A percentile compares a stretch with the other conserved stretches of the same genome.
phyloP scores from a whole-genome alignment of 2,797 vertebrate genomes.

The Pseudochaenichthys georgianus region DNA sequence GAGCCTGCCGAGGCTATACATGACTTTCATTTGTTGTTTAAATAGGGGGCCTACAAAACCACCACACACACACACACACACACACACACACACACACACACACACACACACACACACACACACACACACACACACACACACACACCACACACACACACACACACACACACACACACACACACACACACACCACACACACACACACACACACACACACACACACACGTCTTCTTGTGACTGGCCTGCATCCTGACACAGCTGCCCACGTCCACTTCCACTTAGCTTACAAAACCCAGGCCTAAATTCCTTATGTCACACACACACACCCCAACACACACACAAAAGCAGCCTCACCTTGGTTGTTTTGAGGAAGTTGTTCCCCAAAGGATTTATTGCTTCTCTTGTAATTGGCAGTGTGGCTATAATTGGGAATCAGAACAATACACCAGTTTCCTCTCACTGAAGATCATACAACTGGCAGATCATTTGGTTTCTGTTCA shows the following conservation, averaged over 20 bases:
- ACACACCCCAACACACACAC: slow-evolving; percentile 4
- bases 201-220: too few relatives aligned
- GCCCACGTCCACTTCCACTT: slow-evolving; percentile 63
- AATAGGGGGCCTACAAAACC: too few relatives aligned
- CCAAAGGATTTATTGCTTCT: slow-evolving; percentile 63
- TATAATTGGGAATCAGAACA: slow-evolving; percentile 63
- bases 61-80: too few relatives aligned
- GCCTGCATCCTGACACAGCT: slow-evolving; percentile 65
- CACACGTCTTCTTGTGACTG: slow-evolving; percentile 48
- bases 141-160: too few relatives aligned
- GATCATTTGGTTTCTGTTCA: slow-evolving; percentile 21
- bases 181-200: too few relatives aligned
- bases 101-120: too few relatives aligned
- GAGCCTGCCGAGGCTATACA: too few relatives aligned
- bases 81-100: too few relatives aligned
- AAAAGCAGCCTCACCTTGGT: slow-evolving; percentile 43
- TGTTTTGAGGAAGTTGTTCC: slow-evolving; percentile 55
- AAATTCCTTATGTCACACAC: slow-evolving; percentile 47
- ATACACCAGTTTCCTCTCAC: slow-evolving; percentile 54
- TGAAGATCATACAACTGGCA: slow-evolving; percentile 33
- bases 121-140: slow-evolving; percentile 4
- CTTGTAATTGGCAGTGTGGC: slow-evolving; percentile 49
- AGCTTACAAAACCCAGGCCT: slow-evolving; percentile 72
- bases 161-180: too few relatives aligned
- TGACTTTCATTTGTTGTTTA: too few relatives aligned